phyloP scores from a whole-genome alignment of 1,140 invertebrate species.

The Diuraphis noxia region DNA sequence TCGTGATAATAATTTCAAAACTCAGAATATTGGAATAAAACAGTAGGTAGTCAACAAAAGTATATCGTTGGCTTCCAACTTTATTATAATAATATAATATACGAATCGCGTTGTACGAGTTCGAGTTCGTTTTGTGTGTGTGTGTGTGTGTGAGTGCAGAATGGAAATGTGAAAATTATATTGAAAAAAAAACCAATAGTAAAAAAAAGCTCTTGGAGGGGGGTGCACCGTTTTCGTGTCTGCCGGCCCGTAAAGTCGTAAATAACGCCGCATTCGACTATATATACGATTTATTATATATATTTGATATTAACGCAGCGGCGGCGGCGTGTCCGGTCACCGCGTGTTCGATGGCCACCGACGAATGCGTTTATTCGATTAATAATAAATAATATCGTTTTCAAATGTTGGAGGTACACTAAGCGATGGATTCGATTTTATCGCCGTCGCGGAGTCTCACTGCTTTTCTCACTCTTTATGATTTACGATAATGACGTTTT shows the following conservation, averaged over 20 bases:
- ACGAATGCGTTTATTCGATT: neutral
- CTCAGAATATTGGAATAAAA: no score
- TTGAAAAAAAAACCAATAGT: neutral
- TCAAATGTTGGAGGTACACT: neutral
- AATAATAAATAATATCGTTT: neutral
- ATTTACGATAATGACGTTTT: neutral
- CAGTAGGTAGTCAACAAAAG: no score
- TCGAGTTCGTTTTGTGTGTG: neutral
- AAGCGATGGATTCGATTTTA: neutral
- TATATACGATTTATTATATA: neutral
- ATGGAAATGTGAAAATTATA: neutral
- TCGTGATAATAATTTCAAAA: no score
- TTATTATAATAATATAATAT: no score
- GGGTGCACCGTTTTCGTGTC: constrained; percentile 14
- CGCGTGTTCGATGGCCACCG: neutral
- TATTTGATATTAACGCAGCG: neutral
- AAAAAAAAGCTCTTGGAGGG: constrained; percentile 4
- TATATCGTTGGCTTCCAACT: no score
- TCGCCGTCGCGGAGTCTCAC: neutral
- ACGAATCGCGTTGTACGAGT: neutral
- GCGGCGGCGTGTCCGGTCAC: neutral
- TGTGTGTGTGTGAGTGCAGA: neutral
- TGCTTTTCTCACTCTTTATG: no score
- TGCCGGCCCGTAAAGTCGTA: constrained; percentile 17
- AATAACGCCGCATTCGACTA: constrained; percentile 15